These are phyloP conservation scores for Tetramorium alpestre DNA, from an alignment of 1,140 invertebrate species.

Conservation along the genomic window DNA sequence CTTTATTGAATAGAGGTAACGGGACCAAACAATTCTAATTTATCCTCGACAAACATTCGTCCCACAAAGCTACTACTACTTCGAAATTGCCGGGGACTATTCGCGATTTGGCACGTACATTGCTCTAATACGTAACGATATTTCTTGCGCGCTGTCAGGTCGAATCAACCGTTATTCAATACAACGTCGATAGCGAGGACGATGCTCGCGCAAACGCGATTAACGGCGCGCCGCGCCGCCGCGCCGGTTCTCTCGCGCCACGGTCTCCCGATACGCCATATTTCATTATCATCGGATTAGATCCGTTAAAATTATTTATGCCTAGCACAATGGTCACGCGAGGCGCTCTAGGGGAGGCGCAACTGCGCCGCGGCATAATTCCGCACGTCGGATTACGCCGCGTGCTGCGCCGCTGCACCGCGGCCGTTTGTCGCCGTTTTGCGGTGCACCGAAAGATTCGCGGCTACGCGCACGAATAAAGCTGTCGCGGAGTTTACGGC, in stretches of 20 bases:
- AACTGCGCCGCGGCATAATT: slow-evolving; percentile 41
- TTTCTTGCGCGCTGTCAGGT: slow-evolving; percentile 43
- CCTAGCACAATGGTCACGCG: slow-evolving; percentile 56
- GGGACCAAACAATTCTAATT: neutral
- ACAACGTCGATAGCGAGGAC: slow-evolving; percentile 32
- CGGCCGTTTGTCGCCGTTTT: slow-evolving; percentile 1
- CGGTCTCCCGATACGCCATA: slow-evolving; percentile 41
- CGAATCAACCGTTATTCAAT: slow-evolving; percentile 51
- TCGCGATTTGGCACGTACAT: slow-evolving; percentile 43
- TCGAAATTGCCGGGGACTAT: neutral
- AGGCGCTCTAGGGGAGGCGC: slow-evolving; percentile 27
- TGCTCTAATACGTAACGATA: slow-evolving; percentile 33
- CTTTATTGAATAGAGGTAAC: neutral
- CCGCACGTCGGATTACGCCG: slow-evolving; percentile 50
- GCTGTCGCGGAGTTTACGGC: slow-evolving; percentile 35
- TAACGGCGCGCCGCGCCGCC: slow-evolving; percentile 37
- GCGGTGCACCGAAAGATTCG: slow-evolving; percentile 31
- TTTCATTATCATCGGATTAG: slow-evolving; percentile 60
- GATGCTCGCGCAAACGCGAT: slow-evolving; percentile 36
- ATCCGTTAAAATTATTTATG: slow-evolving; percentile 57
- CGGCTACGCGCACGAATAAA: slow-evolving; percentile 27
- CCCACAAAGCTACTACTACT: neutral
- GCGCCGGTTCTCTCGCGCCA: slow-evolving; percentile 2
- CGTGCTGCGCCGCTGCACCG: neutral
- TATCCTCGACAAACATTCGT: neutral